phyloP scores from a whole-genome alignment of 2,888 invertebrate genomes.

The Acrocyrtus sp. region DNA sequence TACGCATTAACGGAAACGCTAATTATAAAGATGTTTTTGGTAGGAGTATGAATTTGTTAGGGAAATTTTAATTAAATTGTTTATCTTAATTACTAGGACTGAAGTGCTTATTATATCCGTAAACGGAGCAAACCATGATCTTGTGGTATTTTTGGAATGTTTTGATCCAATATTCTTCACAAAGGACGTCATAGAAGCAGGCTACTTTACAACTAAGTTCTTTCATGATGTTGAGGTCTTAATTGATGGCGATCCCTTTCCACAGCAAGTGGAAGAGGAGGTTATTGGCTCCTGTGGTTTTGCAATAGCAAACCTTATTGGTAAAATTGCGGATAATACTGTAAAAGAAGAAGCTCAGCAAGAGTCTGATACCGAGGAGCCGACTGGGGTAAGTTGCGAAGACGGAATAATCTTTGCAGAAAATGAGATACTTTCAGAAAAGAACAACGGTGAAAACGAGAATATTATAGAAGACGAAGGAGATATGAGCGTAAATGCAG shows the following conservation, averaged over 20 bases:
- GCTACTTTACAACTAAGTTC: slow-evolving; percentile 28
- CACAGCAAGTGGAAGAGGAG: not conserved
- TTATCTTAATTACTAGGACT: too few species aligned
- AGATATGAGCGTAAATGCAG: not conserved
- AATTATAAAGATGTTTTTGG: too few species aligned
- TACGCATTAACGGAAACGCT: slow-evolving; percentile 4
- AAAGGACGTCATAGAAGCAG: slow-evolving; percentile 13
- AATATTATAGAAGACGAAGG: not conserved
- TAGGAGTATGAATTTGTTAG: too few species aligned
- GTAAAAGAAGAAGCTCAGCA: not conserved
- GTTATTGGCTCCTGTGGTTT: too few species aligned
- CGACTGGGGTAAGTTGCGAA: too few species aligned
- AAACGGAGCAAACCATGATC: slow-evolving; percentile 10
- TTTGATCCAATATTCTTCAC: slow-evolving; percentile 31
- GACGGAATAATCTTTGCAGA: too few species aligned
- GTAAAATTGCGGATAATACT: not conserved
- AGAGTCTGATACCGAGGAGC: not conserved
- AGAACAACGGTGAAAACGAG: not conserved
- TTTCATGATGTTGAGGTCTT: slow-evolving; percentile 36
- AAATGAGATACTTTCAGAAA: too few species aligned
- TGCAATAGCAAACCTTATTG: slow-evolving; percentile 18
- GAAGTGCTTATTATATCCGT: slow-evolving; percentile 27
- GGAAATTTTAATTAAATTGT: too few species aligned
- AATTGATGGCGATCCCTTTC: slow-evolving; percentile 30
- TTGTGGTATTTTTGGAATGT: slow-evolving; percentile 1